These are phyloP conservation scores for Pangasius mekongensis DNA, from an alignment of 2,797 vertebrate genomes.

Conservation along the genomic window DNA sequence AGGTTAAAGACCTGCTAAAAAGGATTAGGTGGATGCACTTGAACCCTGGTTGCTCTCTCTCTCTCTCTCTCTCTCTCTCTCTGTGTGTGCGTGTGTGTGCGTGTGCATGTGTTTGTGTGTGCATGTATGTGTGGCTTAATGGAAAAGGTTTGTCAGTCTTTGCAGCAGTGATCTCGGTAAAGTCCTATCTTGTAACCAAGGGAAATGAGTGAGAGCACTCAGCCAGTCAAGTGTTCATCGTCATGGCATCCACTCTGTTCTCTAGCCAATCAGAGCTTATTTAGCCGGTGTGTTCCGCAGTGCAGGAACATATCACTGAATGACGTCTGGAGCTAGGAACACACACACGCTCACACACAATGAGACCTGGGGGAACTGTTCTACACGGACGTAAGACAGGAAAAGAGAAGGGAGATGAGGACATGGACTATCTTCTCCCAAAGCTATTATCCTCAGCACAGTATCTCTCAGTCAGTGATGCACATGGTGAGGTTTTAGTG, in stretches of 20 bases:
- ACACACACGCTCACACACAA: not conserved
- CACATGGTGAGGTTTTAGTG: slow-evolving; percentile 8
- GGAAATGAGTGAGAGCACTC: slow-evolving; percentile 50
- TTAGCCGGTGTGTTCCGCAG: slow-evolving; percentile 50
- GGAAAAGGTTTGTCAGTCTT: slow-evolving; percentile 56
- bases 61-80: not conserved
- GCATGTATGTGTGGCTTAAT: slow-evolving; percentile 43
- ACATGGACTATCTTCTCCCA: slow-evolving; percentile 26
- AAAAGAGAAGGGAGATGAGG: slow-evolving; percentile 18
- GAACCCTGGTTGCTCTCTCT: not conserved
- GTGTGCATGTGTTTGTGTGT: slow-evolving; percentile 1
- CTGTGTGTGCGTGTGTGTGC: slow-evolving; percentile 8
- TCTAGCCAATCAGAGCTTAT: slow-evolving; percentile 57
- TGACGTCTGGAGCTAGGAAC: slow-evolving; percentile 24
- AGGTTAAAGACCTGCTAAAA: slow-evolving; percentile 8
- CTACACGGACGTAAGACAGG: slow-evolving; percentile 19
- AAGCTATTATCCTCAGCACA: slow-evolving; percentile 15
- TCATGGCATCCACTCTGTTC: slow-evolving; percentile 47
- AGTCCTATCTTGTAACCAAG: slow-evolving; percentile 43
- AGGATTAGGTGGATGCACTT: not conserved
- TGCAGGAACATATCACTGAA: slow-evolving; percentile 35
- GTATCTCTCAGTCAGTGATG: not conserved
- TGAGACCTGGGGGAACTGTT: not conserved
- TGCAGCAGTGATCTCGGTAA: slow-evolving; percentile 36
- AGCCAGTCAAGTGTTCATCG: slow-evolving; percentile 56